Base-by-base conservation (phyloP, 2,113 vertebrate species). In the Mungos mungo region DNA sequence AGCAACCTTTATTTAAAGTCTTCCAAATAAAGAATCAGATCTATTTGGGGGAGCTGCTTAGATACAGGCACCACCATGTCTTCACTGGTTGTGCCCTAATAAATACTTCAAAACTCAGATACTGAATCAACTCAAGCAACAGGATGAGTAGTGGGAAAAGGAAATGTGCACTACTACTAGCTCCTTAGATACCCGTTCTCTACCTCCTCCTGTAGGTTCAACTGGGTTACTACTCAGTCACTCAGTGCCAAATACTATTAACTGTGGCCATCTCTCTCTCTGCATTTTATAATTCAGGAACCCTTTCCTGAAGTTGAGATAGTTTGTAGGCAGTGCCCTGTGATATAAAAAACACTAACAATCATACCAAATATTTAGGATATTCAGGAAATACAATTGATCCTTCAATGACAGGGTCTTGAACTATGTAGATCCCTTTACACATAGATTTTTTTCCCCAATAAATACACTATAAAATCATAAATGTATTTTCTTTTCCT, bases 101-200 rank as follows among this genome's bases (percentile, higher is more conserved):
- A 92, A 25, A 92, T 63, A 29, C 19, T 87, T 54, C 15, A 63
- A 88, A 89, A 45, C 4, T 10, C 50, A 2, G 16, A 41, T 66
- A 60, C 13, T 63, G 4, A 60, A 29, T 77, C 60, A 97, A 83
- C 8, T 89, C 38, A 72, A 92, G 57, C 14, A 83, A 80, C 19
- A 54, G 3, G 9, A 33, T 29, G 27, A 16, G 4, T 21, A 21
- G 2, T 12, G 8, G 9, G 35, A 31, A 50, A 25, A 19, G 1
- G 0, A 0, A 1, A 0, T 15, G 0, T 89, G 14, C 4, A 21
- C 5, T 74, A 21, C 5, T 74, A 15, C 2, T 15, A 31, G 45
- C 68, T 90, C 50, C 38, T 27, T 31, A 80, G 8, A 77, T 35
- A n/a, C 0, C 0, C n/a, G 11, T 89, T 72, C 10, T 23, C 16